phyloP scores from a whole-genome alignment of 2,113 vertebrate genomes.

The Mirounga angustirostris region DNA sequence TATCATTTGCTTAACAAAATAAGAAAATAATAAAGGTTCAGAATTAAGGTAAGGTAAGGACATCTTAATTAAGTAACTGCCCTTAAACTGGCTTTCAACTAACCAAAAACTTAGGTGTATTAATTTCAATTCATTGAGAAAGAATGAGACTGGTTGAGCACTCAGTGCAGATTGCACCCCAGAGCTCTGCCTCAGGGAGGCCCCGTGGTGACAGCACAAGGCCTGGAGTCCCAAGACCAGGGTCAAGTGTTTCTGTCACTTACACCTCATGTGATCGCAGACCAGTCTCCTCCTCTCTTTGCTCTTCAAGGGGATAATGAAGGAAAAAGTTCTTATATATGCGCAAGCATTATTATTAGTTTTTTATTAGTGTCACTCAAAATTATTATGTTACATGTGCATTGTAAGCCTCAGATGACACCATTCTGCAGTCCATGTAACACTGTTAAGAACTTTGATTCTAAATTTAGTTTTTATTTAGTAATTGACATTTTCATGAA shows the following conservation, averaged over 20 bases:
- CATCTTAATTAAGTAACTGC: not conserved
- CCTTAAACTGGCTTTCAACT: not conserved
- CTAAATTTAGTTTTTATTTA: slow-evolving; percentile 8
- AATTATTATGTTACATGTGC: not conserved
- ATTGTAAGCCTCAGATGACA: not conserved
- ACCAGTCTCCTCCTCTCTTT: not conserved
- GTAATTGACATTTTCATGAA: not conserved
- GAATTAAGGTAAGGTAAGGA: not conserved
- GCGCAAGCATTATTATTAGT: not conserved
- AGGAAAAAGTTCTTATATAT: not conserved
- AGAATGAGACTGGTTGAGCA: not conserved
- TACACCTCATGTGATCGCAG: not conserved
- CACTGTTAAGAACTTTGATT: not conserved
- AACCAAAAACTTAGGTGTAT: not conserved
- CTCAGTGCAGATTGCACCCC: not conserved
- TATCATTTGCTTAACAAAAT: not conserved
- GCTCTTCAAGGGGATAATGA: not conserved
- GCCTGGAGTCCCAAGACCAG: not conserved
- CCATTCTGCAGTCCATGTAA: not conserved
- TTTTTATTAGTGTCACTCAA: not conserved
- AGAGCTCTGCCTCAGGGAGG: rapidly evolving
- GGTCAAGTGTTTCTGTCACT: not conserved
- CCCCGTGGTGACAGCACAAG: not conserved
- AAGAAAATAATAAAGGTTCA: not conserved
- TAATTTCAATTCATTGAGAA: not conserved